Conservation (phyloP, 2,113 vertebrate genomes). For the Orcinus orca region DNA sequence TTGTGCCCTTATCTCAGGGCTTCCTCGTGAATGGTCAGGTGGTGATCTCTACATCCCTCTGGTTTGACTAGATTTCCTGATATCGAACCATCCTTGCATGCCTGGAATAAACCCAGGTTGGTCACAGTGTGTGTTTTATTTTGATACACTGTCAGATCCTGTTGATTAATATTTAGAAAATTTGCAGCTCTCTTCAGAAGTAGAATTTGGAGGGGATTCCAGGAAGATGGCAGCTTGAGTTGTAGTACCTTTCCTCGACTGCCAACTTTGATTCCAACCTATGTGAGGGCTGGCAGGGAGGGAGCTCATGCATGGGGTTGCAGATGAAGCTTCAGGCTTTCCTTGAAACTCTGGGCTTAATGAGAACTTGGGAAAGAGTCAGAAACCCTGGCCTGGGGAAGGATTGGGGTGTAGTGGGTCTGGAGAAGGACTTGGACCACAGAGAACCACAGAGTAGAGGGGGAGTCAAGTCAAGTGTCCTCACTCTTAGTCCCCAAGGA, state of each 20-base stretch:
- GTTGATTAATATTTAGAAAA: background rate
- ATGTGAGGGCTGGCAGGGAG: background rate
- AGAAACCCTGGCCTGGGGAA: background rate
- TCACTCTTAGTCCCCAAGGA: background rate
- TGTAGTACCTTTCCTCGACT: background rate
- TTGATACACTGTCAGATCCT: background rate
- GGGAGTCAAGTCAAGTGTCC: background rate
- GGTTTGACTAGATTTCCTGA: background rate
- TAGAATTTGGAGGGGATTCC: background rate
- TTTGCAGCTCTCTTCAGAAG: background rate
- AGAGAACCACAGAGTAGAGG: background rate
- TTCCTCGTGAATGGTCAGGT: background rate
- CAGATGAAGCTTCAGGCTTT: background rate
- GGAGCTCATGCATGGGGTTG: background rate
- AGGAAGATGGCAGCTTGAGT: background rate
- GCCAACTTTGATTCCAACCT: background rate
- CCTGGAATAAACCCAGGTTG: background rate
- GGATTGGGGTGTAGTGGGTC: background rate
- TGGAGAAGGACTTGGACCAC: background rate
- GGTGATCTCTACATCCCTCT: background rate
- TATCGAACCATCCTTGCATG: background rate
- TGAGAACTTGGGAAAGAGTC: background rate
- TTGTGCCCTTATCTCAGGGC: background rate
- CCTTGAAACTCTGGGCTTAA: background rate
- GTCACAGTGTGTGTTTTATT: background rate